Conservation (phyloP, 64 coral and sea anemone genomes). For the Dendronephthya gigantea region DNA sequence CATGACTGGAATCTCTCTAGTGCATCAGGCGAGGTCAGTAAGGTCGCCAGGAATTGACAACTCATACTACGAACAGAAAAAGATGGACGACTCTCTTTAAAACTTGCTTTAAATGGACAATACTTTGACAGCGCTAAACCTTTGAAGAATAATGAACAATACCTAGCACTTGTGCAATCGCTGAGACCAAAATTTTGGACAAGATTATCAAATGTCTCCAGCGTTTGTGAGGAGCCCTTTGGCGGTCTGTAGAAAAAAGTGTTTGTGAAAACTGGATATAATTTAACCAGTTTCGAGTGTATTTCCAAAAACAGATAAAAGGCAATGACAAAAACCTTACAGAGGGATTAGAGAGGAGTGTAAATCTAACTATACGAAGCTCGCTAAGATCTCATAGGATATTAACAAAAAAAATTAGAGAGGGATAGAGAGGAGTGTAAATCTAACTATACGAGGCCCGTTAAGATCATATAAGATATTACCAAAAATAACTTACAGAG, state of each 20-base stretch:
- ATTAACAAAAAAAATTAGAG: too few species aligned
- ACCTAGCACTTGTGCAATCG: conserved; percentile 46
- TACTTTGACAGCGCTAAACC: background rate
- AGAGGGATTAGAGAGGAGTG: conserved; percentile 29
- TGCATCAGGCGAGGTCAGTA: conserved; percentile 24
- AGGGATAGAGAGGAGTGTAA: conserved; percentile 35
- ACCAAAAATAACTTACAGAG: conserved; percentile 44
- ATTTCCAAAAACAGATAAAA: background rate
- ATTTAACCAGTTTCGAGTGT: too few species aligned
- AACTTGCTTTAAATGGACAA: background rate
- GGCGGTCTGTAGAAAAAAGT: background rate
- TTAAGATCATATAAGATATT: too few species aligned
- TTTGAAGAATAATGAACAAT: background rate
- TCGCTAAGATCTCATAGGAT: too few species aligned
- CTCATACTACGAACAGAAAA: conserved; percentile 47
- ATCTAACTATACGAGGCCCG: conserved; percentile 40
- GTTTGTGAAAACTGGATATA: too few species aligned
- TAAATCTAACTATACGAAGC: conserved; percentile 41
- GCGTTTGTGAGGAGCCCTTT: background rate
- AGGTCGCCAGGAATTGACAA: conserved; percentile 41
- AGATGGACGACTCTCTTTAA: background rate
- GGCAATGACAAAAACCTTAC: too few species aligned
- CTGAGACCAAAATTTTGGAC: conserved; percentile 36
- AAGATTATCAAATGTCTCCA: conserved; percentile 26
- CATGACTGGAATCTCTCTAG: conserved; percentile 5